Evolutionary conservation across 2,888 invertebrate species (phyloP), one percentile per base, ranked within the genome.

Genomic region (Agonopterix alstromeriana): DNA sequence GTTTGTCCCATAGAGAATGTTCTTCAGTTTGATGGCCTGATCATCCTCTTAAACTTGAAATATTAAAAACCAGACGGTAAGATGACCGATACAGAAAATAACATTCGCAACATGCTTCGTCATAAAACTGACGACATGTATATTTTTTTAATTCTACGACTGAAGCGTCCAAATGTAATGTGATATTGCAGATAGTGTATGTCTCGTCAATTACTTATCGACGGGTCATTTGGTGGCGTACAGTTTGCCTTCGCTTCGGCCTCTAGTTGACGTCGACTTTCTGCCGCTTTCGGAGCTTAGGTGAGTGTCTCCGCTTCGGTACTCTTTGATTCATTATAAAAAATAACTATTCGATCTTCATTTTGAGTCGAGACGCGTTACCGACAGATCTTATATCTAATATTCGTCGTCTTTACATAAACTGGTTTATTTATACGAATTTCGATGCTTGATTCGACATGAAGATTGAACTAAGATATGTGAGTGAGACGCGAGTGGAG

Each of bases 231-330:
- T 99, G 73, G 92, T 94, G 73, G 95, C 97, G 56, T 97, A 97
- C 90, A 98, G 97, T 90, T 91, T 99, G 82, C 99, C 99, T 54
- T 98, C 98, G 78, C 92, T 99, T 68, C 94, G 97, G 83, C 95
- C 94, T 65, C 92, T 99, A 58, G 92, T 98, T 71, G 96, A 98
- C 84, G 93, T 96, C 55, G 97, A 98, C 87, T 98, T 98, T 90
- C 92, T 98, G 71, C 98, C 98, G 55, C 92, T 97, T 61, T 93
- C 96, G 59, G 97, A 98, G 87, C 93, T 98, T 88, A 97, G 97
- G 97, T 97, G 90, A 90, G 86, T 69, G 47, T 45, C 27, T 42
- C 10, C 27, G 45, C 38, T 44, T 12, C 42, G 14, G 27, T 44
- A 48, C 47, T 40, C 27, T 46, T 43, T 52, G 27, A 7, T 27